A percentile compares a stretch with the other conserved stretches of the same genome.
Evolutionary conservation across 2,113 vertebrate species (phyloP).

Genomic region (Chaetodon trifascialis): DNA sequence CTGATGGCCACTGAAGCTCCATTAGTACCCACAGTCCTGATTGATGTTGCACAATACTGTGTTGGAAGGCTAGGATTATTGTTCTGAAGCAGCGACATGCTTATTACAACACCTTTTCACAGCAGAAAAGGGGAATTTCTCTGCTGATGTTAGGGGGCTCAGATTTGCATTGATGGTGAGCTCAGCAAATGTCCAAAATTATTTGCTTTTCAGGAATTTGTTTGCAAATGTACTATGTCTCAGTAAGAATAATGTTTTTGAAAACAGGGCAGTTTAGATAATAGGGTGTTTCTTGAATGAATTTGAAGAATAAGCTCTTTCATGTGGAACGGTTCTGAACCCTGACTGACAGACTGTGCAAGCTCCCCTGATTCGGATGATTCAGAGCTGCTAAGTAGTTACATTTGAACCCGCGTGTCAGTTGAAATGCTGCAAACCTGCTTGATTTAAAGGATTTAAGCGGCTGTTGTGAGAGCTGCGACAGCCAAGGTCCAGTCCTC

Average conservation of each 20-base stretch:
- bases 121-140: conserved; percentile 44
- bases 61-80: conserved; percentile 66
- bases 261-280: conserved; percentile 39
- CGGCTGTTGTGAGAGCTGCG: not conserved
- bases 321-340: not conserved
- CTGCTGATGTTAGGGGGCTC: conserved; percentile 40
- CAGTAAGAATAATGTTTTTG: conserved; percentile 29
- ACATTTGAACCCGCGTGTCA: conserved; percentile 7
- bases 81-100: conserved; percentile 46
- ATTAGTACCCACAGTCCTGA: conserved; percentile 76
- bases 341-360: conserved; percentile 3
- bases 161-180: conserved; percentile 51
- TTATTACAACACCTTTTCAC: conserved; percentile 63
- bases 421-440: conserved; percentile 29
- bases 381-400: conserved; percentile 33
- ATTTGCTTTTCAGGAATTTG: conserved; percentile 36
- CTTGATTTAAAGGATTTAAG: conserved; percentile 32
- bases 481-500: conserved; percentile 25
- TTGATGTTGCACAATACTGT: conserved; percentile 69
- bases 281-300: conserved; percentile 35
- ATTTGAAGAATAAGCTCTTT: conserved; percentile 42
- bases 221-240: conserved; percentile 21
- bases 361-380: conserved; percentile 22
- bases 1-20: conserved; percentile 75
- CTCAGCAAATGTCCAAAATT: conserved; percentile 52